phyloP scores from a whole-genome alignment of 2,797 vertebrate species.

The Zenarchopterus dispar region DNA sequence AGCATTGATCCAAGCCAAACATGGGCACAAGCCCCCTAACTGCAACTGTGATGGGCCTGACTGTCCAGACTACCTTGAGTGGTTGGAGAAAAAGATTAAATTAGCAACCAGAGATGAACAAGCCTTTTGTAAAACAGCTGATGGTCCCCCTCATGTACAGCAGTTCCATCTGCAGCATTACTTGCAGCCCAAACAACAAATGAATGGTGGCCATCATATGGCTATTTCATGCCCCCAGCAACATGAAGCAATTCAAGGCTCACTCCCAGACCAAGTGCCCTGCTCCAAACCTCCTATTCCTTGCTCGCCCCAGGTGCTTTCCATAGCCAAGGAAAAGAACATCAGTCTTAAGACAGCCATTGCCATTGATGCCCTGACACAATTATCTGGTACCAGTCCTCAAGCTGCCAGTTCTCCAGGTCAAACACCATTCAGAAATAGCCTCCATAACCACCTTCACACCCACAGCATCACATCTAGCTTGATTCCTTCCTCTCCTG shows the following conservation, averaged over 20 bases:
- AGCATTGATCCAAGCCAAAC: constrained; percentile 91
- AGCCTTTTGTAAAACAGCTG: constrained; percentile 67
- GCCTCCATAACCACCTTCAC: constrained; percentile 71
- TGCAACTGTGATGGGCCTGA: constrained; percentile 97
- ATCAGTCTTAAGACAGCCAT: constrained; percentile 98
- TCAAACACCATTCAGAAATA: constrained; percentile 67
- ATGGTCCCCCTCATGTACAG: constrained; percentile 64
- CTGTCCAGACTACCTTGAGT: constrained; percentile 98
- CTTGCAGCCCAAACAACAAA: constrained; percentile 59
- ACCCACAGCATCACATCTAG: constrained; percentile 52
- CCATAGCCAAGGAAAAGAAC: constrained; percentile 97
- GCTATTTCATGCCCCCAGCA: constrained; percentile 63
- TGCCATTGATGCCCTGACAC: constrained; percentile 95
- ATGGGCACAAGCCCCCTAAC: constrained; percentile 94
- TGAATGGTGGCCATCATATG: constrained; percentile 64
- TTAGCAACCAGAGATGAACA: constrained; percentile 80
- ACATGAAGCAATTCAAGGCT: constrained; percentile 57
- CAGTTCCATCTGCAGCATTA: constrained; percentile 64
- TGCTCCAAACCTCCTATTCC: constrained; percentile 84
- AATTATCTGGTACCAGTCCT: constrained; percentile 89
- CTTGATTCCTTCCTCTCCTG: constrained; percentile 61
- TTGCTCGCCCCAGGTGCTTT: constrained; percentile 93
- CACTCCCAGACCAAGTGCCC: constrained; percentile 55
- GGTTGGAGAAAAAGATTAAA: constrained; percentile 96
- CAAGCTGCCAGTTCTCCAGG: constrained; percentile 68